Evolutionary conservation across 1,140 invertebrate species (phyloP).

Genomic region (Cotesia chilonis): DNA sequence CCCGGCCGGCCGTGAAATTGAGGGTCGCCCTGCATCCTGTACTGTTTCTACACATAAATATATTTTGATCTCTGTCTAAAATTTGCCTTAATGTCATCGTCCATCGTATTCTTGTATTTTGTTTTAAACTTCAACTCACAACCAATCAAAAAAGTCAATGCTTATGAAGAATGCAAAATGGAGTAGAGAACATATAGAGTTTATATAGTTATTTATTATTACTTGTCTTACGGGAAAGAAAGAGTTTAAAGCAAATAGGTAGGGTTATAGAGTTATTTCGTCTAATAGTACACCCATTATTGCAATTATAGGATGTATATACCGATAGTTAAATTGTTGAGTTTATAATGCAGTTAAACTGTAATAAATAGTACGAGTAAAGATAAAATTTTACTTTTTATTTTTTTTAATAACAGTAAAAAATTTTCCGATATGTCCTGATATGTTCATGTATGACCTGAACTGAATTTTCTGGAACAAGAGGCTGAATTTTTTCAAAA

Average conservation of each 20-base stretch:
- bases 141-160: background rate
- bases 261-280: no score
- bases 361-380: background rate
- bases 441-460: no score
- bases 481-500: no score
- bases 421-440: no score
- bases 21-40: constrained; percentile 37
- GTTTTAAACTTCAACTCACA: background rate
- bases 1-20: constrained; percentile 52
- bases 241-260: background rate
- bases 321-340: no score
- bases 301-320: no score
- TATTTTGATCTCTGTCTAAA: constrained; percentile 26
- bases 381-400: background rate
- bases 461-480: no score
- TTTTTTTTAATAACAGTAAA: background rate
- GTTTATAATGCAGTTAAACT: no score
- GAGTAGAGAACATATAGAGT: no score
- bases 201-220: constrained; percentile 20
- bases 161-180: no score
- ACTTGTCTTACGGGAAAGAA: background rate
- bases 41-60: no score
- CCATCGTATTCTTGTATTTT: background rate
- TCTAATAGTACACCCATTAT: no score
- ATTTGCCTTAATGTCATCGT: constrained; percentile 19